A percentile compares a stretch with the other conserved stretches of the same genome.
Evolutionary conservation across 2,888 invertebrate genomes (phyloP).

Genomic region (Elgonia sp.): DNA sequence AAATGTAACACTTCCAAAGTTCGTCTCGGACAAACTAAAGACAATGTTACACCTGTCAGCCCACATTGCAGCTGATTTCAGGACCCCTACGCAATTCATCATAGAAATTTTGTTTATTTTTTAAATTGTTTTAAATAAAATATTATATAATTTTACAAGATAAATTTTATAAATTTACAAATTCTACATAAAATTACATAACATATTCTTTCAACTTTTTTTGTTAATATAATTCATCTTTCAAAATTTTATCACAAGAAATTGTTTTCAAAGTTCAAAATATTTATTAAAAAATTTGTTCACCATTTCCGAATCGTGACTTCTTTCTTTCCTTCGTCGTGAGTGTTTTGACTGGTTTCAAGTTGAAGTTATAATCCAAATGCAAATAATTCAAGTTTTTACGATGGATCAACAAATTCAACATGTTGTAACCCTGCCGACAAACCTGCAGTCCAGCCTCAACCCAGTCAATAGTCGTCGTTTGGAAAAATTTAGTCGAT

Average conservation of each 20-base stretch:
- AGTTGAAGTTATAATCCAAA: constrained; percentile 99
- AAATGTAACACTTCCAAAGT: constrained; percentile 78
- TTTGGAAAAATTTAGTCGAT: constrained; percentile 99
- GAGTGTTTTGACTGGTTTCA: constrained; percentile 99
- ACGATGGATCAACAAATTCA: constrained; percentile 98
- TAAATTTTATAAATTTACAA: no score
- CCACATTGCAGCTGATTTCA: constrained; percentile 86
- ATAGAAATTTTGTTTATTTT: constrained; percentile 63
- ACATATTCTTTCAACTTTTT: no score
- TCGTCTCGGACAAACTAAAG: constrained; percentile 83
- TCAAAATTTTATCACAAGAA: no score
- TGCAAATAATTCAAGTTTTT: constrained; percentile 99
- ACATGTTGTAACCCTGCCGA: constrained; percentile 99
- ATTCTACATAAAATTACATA: no score
- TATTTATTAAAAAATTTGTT: neutral
- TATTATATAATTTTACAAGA: no score
- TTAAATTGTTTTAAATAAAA: no score
- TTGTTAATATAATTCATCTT: no score
- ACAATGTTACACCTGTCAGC: constrained; percentile 82
- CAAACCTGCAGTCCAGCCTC: constrained; percentile 99
- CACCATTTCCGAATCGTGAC: constrained; percentile 97
- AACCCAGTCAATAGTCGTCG: constrained; percentile 99
- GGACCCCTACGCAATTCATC: constrained; percentile 87
- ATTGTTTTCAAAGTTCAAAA: no score
- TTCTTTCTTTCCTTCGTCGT: constrained; percentile 99